These are phyloP conservation scores for Channa argus DNA, from an alignment of 2,113 vertebrate species.

Conservation along the genomic window DNA sequence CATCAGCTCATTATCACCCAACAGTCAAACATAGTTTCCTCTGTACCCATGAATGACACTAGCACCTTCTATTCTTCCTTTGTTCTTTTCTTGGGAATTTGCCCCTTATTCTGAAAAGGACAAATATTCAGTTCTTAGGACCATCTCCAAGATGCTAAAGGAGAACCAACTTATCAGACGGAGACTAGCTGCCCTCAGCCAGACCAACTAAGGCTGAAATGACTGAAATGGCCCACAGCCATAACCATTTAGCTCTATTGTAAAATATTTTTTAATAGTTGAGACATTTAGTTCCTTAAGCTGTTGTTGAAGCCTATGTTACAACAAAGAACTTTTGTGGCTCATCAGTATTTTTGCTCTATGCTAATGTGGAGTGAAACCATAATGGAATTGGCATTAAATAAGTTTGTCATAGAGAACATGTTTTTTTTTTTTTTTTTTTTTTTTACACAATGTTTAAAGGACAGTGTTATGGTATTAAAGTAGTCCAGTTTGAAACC, in stretches of 20 bases:
- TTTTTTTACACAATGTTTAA: background rate
- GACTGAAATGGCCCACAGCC: slow-evolving; percentile 3
- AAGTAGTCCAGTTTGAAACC: background rate
- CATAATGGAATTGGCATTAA: background rate
- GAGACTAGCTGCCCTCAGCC: slow-evolving; percentile 76
- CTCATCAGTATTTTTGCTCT: background rate
- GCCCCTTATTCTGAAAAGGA: slow-evolving; percentile 63
- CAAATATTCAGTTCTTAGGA: slow-evolving; percentile 81
- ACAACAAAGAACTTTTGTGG: background rate
- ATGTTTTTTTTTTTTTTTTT: too few species aligned
- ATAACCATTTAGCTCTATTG: background rate
- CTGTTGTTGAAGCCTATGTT: background rate
- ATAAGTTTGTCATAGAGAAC: slow-evolving; percentile 2
- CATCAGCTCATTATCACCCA: background rate
- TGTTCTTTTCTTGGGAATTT: slow-evolving; percentile 8
- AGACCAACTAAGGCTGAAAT: slow-evolving; percentile 28
- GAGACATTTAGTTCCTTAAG: slow-evolving; percentile 1
- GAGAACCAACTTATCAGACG: slow-evolving; percentile 89
- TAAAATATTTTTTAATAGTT: background rate
- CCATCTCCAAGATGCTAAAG: slow-evolving; percentile 89
- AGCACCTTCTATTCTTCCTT: background rate
- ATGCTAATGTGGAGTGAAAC: background rate
- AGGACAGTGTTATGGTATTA: slow-evolving; percentile 24
- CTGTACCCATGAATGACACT: background rate
- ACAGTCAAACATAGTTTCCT: background rate